These are phyloP conservation scores for Nysson spinosus DNA, from an alignment of 2,888 invertebrate genomes.

Conservation along the genomic window DNA sequence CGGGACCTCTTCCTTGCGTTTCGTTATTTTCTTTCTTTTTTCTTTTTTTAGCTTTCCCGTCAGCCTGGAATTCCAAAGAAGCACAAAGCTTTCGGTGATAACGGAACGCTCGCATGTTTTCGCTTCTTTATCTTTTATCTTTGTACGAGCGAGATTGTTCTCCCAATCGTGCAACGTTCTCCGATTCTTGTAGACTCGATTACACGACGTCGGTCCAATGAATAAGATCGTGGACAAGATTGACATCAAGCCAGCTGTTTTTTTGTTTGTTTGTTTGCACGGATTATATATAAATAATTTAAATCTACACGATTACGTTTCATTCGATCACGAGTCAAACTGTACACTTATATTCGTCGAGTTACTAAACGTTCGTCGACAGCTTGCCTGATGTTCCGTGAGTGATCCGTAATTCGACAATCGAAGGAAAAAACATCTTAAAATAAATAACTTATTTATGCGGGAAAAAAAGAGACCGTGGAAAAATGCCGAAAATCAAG, in stretches of 20 bases:
- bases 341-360: constrained; percentile 12
- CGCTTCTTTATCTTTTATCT: neutral
- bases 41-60: constrained; percentile 39
- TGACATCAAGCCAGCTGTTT: constrained; percentile 33
- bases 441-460: constrained; percentile 55
- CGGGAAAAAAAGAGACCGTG: constrained; percentile 14
- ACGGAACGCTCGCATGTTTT: constrained; percentile 4
- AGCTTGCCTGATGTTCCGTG: constrained; percentile 26
- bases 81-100: constrained; percentile 31
- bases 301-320: constrained; percentile 17
- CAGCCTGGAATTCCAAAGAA: constrained; percentile 56
- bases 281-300: constrained; percentile 24
- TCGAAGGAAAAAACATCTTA: constrained; percentile 11
- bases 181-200: too few species aligned
- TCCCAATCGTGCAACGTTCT: too few species aligned
- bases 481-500: neutral
- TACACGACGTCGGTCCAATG: too few species aligned
- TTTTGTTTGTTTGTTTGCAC: too few species aligned
- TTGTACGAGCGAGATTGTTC: too few species aligned
- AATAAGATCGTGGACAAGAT: constrained; percentile 15
- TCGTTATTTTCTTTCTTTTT: constrained; percentile 1
- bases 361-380: constrained; percentile 8
- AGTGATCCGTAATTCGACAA: constrained; percentile 9
- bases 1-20: constrained; percentile 12
- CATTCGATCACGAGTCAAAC: constrained; percentile 22